A percentile compares a stretch with the other conserved stretches of the same genome.
phyloP scores from a whole-genome alignment of 2,797 vertebrate genomes.

The Pyrocephalus nanus region DNA sequence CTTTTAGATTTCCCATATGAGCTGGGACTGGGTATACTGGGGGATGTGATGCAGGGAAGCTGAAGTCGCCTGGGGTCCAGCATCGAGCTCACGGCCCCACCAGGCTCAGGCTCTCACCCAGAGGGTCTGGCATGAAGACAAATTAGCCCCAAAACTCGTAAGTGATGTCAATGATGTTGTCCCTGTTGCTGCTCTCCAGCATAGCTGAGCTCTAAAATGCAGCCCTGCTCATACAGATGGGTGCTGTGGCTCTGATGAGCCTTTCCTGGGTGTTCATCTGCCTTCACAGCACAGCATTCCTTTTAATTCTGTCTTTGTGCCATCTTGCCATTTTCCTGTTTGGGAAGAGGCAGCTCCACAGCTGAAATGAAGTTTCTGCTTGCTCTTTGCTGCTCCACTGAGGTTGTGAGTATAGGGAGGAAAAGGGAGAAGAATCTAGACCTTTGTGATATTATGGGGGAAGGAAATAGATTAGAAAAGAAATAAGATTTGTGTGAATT shows the following conservation, averaged over 20 bases:
- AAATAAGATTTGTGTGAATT: background rate
- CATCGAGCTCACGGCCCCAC: background rate
- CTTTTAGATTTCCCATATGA: background rate
- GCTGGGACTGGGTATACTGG: background rate
- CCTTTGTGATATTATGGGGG: background rate
- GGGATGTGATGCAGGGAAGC: background rate
- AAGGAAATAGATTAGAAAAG: background rate
- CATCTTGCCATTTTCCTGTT: background rate
- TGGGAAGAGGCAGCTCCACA: background rate
- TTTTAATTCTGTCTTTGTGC: background rate
- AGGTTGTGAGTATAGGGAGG: background rate
- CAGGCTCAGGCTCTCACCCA: background rate
- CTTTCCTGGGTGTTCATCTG: rapidly evolving
- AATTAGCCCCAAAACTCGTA: background rate
- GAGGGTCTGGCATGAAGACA: background rate
- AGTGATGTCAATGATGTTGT: background rate
- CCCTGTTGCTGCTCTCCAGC: background rate
- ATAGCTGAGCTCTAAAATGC: background rate
- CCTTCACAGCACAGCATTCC: background rate
- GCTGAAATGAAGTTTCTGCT: background rate
- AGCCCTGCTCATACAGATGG: rapidly evolving
- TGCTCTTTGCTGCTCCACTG: background rate
- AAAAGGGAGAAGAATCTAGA: background rate
- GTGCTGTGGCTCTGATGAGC: background rate
- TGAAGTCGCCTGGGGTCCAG: background rate